These are phyloP conservation scores for Monomorium pharaonis DNA, from an alignment of 1,140 invertebrate species.

Conservation along the genomic window DNA sequence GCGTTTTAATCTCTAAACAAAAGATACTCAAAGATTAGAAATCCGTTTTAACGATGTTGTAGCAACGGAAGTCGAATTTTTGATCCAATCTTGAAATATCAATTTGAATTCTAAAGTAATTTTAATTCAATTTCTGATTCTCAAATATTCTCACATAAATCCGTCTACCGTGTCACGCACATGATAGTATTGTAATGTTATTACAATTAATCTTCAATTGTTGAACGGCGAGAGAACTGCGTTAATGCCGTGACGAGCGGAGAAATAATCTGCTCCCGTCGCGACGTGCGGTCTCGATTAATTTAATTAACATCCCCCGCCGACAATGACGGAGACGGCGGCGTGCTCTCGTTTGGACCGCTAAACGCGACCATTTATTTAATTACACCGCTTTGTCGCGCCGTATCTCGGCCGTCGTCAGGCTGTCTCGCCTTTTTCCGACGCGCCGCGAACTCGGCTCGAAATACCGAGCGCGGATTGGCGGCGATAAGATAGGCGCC, in stretches of 20 bases:
- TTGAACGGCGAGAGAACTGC: slow-evolving; percentile 12
- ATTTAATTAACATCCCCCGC: slow-evolving; percentile 67
- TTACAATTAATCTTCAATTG: slow-evolving; percentile 51
- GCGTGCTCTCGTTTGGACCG: slow-evolving; percentile 19
- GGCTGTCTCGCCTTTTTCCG: slow-evolving; percentile 46
- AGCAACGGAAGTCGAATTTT: background rate
- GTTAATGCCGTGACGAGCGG: slow-evolving; percentile 46
- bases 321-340: slow-evolving; percentile 54
- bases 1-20: background rate
- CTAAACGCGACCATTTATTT: slow-evolving; percentile 60
- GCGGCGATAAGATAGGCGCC: slow-evolving; percentile 73
- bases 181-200: slow-evolving; percentile 14
- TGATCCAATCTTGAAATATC: background rate
- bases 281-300: slow-evolving; percentile 43
- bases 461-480: slow-evolving; percentile 68
- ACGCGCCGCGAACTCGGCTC: slow-evolving; percentile 44
- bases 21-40: background rate
- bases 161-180: background rate
- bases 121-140: background rate
- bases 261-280: slow-evolving; percentile 48
- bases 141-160: background rate
- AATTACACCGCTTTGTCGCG: slow-evolving; percentile 67
- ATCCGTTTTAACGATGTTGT: background rate
- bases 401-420: slow-evolving; percentile 58
- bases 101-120: slow-evolving; percentile 3